These are phyloP conservation scores for Takifugu rubripes DNA, from an alignment of 2,797 vertebrate species.

Conservation along the genomic window DNA sequence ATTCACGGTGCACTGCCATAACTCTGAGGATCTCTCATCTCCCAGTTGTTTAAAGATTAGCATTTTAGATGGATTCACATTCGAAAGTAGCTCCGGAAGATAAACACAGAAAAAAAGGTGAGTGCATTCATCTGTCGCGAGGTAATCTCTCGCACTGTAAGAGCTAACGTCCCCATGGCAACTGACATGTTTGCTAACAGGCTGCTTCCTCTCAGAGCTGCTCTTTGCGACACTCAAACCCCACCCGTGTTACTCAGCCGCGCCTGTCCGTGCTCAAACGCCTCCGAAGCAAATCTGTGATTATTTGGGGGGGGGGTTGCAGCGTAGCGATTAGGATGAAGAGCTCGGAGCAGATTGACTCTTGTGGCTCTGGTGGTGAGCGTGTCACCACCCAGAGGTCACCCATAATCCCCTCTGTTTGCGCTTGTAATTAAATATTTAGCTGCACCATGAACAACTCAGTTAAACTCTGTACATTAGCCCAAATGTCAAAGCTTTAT, in stretches of 20 bases:
- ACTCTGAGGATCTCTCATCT: too few species aligned
- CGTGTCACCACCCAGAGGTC: slow-evolving; percentile 31
- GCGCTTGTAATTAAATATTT: slow-evolving; percentile 52
- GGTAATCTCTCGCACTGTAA: too few species aligned
- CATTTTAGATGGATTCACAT: too few species aligned
- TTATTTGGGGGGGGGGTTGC: slow-evolving; percentile 18
- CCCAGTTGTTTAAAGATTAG: too few species aligned
- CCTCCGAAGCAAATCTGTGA: slow-evolving; percentile 11
- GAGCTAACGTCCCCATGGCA: slow-evolving; percentile 3
- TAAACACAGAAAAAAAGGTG: too few species aligned
- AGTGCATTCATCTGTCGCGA: too few species aligned
- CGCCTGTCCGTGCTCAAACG: too few species aligned
- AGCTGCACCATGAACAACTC: slow-evolving; percentile 7
- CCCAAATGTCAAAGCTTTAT: too few species aligned
- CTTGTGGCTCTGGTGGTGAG: slow-evolving; percentile 12
- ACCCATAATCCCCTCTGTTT: slow-evolving; percentile 56
- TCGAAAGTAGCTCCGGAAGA: too few species aligned
- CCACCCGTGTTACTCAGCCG: neutral
- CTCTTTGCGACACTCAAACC: slow-evolving; percentile 6
- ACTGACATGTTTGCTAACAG: slow-evolving; percentile 22
- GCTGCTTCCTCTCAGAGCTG: slow-evolving; percentile 8
- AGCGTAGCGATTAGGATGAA: slow-evolving; percentile 35
- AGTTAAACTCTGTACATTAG: slow-evolving; percentile 1
- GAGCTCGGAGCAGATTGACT: slow-evolving; percentile 35
- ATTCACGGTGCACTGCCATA: too few species aligned